phyloP scores from a whole-genome alignment of 2,113 vertebrate species.

The Syngnathoides biaculeatus region DNA sequence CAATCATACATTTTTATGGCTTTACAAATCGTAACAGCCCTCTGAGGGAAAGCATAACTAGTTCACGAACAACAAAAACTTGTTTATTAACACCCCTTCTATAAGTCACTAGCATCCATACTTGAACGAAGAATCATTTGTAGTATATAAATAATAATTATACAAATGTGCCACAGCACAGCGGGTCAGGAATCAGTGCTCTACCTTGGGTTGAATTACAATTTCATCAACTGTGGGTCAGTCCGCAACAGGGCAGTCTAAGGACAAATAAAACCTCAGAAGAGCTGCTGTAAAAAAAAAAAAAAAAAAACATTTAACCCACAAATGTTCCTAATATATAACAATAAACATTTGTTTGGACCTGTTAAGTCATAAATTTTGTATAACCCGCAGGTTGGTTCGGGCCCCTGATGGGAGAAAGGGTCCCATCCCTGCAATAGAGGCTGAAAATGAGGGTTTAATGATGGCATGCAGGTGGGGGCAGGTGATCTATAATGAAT shows the following conservation, averaged over 20 bases:
- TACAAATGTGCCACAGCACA: no score
- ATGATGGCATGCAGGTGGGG: constrained; percentile 66
- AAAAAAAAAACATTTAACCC: not conserved
- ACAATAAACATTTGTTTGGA: not conserved
- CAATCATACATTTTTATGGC: no score
- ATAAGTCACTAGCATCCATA: no score
- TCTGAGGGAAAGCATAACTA: no score
- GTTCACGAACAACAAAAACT: no score
- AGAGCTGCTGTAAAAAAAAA: not conserved
- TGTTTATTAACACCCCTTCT: no score
- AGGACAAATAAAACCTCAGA: constrained; percentile 21
- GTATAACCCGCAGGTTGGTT: not conserved
- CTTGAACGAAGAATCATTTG: no score
- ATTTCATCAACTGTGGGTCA: not conserved
- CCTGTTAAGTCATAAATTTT: not conserved
- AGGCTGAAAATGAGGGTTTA: constrained; percentile 65
- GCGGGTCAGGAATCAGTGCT: no score
- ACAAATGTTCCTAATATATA: not conserved
- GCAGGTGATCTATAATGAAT: constrained; percentile 71
- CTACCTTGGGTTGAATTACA: not conserved
- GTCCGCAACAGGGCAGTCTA: not conserved
- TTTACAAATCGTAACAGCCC: no score
- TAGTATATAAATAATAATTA: no score
- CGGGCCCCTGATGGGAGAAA: not conserved
- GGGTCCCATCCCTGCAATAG: constrained; percentile 6